These are phyloP conservation scores for Phylloscopus trochiloides DNA, from an alignment of 2,113 vertebrate species.

Conservation along the genomic window DNA sequence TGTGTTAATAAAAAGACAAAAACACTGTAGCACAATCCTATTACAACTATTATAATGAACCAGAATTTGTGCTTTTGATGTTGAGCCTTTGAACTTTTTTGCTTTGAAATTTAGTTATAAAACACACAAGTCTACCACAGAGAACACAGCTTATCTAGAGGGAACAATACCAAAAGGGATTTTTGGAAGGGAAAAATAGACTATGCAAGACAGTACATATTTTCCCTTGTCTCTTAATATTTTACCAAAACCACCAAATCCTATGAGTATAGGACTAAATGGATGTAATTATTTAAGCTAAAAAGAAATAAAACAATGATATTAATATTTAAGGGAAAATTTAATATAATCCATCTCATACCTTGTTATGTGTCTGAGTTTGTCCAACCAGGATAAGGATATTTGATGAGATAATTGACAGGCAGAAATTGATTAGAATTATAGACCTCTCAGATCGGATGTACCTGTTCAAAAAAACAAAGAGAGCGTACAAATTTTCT, in stretches of 20 bases:
- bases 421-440: conserved; percentile 99
- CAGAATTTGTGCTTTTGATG: conserved; percentile 63
- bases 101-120: conserved; percentile 63
- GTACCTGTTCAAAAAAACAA: conserved; percentile 81
- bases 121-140: conserved; percentile 38
- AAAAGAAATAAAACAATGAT: neutral
- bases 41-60: conserved; percentile 65
- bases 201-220: neutral
- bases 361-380: conserved; percentile 97
- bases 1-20: conserved; percentile 59
- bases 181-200: neutral
- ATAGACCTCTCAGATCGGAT: conserved; percentile 97
- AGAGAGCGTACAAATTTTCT: neutral
- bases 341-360: conserved; percentile 68
- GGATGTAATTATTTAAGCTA: neutral
- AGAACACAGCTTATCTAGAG: conserved; percentile 37
- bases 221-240: conserved; percentile 23
- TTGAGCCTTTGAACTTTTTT: conserved; percentile 60
- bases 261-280: neutral
- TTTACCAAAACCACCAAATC: neutral
- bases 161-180: conserved; percentile 38
- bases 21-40: conserved; percentile 55
- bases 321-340: neutral
- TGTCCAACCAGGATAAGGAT: conserved; percentile 97
- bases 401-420: conserved; percentile 98